Base-by-base conservation (phyloP, 2,113 vertebrate species). In the Kryptolebias marmoratus region DNA sequence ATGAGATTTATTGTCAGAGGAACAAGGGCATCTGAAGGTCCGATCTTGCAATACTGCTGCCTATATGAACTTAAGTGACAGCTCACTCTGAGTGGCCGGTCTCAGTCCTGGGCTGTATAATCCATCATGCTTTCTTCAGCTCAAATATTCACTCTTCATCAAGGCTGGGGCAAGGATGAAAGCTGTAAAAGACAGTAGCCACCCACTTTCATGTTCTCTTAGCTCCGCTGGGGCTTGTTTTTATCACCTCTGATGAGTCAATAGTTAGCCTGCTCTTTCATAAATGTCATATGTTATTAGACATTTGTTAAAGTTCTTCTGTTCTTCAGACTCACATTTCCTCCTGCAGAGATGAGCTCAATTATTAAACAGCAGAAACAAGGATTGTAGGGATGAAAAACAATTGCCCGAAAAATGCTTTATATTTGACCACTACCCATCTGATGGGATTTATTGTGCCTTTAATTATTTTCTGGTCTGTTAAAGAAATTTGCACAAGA, bases 11-110 rank as follows among this genome's bases (percentile, higher is more conserved):
- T 83, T 65, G 82, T 80, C 74, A 88, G 73, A 75, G 31, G 77
- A 75, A 81, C 90, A 90, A 88, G 82, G 84, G 75, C 81, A 89
- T 89, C 61, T 82, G 82, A 87, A 88, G 88, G 87, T 87, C 81
- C 79, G 60, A 68, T 61, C 73, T 67, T 64, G 62, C 61, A 80
- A 60, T 59, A 61, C 45, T 18, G 65, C 62, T 44, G 77, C 64
- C 84, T 81, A 87, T 93, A 90, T 75, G 78, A 67, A 76, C 74
- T 60, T 8, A 39, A 69, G 30, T 90, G 92, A 92, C 92, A 90
- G 86, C 85, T 93, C 83, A 90, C 85, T 87, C 85, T 61, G 62
- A 78, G 75, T 80, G 82, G 68, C 64, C 64, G 76, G 15, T 77
- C 77, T 87, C 80, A 69, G 57, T 81, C 16, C 30, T 45, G 67